Base-by-base conservation (phyloP, 2,888 invertebrate species). In the Melipona bicolor region DNA sequence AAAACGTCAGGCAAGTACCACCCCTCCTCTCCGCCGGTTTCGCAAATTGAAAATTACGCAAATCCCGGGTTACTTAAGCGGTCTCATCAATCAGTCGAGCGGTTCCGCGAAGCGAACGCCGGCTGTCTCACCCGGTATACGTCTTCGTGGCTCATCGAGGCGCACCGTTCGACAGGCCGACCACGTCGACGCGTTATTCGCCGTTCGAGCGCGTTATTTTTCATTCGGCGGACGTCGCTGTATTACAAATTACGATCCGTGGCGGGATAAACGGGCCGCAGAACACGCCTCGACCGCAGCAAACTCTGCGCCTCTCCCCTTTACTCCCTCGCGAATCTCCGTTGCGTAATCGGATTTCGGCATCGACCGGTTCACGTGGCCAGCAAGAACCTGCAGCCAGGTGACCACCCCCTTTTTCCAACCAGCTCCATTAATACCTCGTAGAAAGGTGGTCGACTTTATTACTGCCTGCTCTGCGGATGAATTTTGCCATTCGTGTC, bases 171-270 rank as follows among this genome's bases (percentile, higher is more conserved):
- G 70, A 71, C 80, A 59, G 70, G 43, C 50, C 24, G 24, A 65
- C 24, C 49, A 67, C 65, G 67, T 43, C 67, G 27, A 43, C 67
- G 78, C 78, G 73, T 62, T 78, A 72, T 56, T 49, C 64, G 9
- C 61, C 69, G 61, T 74, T 54, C 62, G 64, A 50, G 43, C n/a
- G 61, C 49, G 73, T 82, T 74, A 77, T 75, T 71, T 67, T 71
- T 77, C 70, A 52, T 62, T 32, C 59, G 43, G 56, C 21, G 32
- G 17, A 61, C 56, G 62, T 61, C 61, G 65, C 52, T 74, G 62
- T 84, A 74, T 82, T 77, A 84, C 74, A 68, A 78, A 82, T 82
- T 84, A 82, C 70, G 24, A 82, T 74, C 71, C 74, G 71, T 49
- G 70, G 67, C 70, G 50, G 77, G 67, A 82, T 74, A 74, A 78